Conservation (phyloP, 2,113 vertebrate genomes). For the Hucho hucho region DNA sequence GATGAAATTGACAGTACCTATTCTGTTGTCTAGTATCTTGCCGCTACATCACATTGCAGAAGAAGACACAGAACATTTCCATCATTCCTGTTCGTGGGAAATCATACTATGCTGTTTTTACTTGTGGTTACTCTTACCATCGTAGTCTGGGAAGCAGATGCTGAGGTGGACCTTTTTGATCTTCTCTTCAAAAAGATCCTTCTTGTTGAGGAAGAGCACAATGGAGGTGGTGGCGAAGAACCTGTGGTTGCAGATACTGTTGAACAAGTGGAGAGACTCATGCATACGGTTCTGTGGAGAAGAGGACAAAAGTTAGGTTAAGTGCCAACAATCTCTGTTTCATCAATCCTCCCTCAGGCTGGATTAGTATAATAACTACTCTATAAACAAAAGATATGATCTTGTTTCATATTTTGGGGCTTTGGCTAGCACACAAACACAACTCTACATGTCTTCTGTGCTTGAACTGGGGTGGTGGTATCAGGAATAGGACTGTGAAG, state of each 20-base stretch:
- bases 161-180: constrained; percentile 97
- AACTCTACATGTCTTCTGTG: neutral
- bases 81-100: neutral
- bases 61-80: neutral
- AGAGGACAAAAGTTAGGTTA: constrained; percentile 21
- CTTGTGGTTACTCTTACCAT: constrained; percentile 73
- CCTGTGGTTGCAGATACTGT: constrained; percentile 98
- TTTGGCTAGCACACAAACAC: too few species aligned
- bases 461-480: neutral
- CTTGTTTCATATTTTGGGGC: neutral
- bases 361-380: too few species aligned
- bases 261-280: constrained; percentile 96
- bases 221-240: constrained; percentile 97
- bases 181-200: constrained; percentile 96
- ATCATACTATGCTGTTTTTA: neutral
- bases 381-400: neutral
- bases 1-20: neutral
- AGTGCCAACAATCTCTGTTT: neutral
- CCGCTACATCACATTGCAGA: neutral
- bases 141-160: constrained; percentile 97
- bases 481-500: neutral
- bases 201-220: constrained; percentile 98
- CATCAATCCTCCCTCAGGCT: too few species aligned
- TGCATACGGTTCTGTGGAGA: constrained; percentile 94
- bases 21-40: too few species aligned